phyloP scores from a whole-genome alignment of 2,888 invertebrate species.

The Shargacucullia verbasci region DNA sequence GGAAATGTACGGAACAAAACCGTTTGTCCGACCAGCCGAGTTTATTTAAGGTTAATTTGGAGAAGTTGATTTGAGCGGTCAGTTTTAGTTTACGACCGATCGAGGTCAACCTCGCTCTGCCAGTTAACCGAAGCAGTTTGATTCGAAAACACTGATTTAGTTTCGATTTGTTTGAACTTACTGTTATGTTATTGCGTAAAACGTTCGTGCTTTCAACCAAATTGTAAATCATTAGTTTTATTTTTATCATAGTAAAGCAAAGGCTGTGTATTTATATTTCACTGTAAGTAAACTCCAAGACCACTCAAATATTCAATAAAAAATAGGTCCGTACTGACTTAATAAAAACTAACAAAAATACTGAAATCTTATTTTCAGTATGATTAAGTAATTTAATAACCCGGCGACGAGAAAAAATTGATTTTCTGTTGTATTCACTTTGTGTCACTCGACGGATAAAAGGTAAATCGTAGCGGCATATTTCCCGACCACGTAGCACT shows the following conservation, averaged over 20 bases:
- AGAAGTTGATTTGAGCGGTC: constrained; percentile 75
- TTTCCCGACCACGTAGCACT: constrained; percentile 59
- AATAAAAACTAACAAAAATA: constrained; percentile 20
- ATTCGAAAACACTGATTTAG: constrained; percentile 59
- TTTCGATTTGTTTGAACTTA: constrained; percentile 51
- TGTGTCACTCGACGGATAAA: too few relatives aligned
- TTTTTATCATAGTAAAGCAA: background rate
- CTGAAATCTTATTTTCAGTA: constrained; percentile 36
- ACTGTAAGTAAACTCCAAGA: too few relatives aligned
- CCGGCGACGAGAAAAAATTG: too few relatives aligned
- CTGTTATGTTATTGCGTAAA: constrained; percentile 36
- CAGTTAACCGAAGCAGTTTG: constrained; percentile 52
- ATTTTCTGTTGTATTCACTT: too few relatives aligned
- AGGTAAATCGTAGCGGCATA: constrained; percentile 48
- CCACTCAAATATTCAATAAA: too few relatives aligned
- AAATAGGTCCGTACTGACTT: constrained; percentile 15
- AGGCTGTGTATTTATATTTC: too few relatives aligned
- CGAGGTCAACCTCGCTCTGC: constrained; percentile 60
- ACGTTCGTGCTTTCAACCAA: constrained; percentile 24
- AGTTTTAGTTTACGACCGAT: constrained; percentile 72
- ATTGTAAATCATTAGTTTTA: constrained; percentile 7
- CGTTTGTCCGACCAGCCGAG: constrained; percentile 53
- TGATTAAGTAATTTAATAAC: too few relatives aligned
- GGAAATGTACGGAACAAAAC: constrained; percentile 54
- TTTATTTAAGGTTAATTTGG: constrained; percentile 86